Base-by-base conservation (phyloP, 1,140 invertebrate genomes). In the Limonius californicus region DNA sequence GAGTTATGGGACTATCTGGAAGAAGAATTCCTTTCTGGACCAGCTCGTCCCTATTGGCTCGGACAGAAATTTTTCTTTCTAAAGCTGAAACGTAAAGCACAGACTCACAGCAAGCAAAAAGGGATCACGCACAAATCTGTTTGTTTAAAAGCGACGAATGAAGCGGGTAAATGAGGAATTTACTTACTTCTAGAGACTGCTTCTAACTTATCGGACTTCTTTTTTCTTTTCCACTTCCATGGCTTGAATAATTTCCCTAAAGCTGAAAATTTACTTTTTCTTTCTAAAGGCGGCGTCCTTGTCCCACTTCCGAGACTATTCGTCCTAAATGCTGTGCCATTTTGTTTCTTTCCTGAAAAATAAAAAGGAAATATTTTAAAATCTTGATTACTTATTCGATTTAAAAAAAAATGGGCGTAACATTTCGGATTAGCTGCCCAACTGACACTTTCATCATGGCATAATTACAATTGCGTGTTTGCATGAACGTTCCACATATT, bases 151-250 rank as follows among this genome's bases (percentile, higher is more conserved):
- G n/a, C n/a, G n/a, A n/a, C n/a, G n/a, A n/a, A n/a, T n/a, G n/a
- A n/a, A n/a, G n/a, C n/a, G n/a, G n/a, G n/a, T 27, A 27, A 27
- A 27, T 27, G 9, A 9, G 9, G 23, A 4, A 4, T 27, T 4
- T 65, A 88, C 91, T 92, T 82, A 98, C 94, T 94, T 85, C 93
- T 89, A 73, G 92, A 96, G 69, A 94, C 88, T 70, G 94, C 92
- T 80, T 97, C 94, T 74, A 98, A 94, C 79, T 95, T 96, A 76
- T 98, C 95, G 59, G 93, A 95, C 84, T 97, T 98, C 86, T 97
- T 96, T 91, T 96, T 97, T 79, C 94, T 85, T 82, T 95, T 94
- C 95, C 95, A 98, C 79, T 97, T 98, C 95, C 95, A 98, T 3
- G 95, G 95, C 81, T 97, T 97, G 78, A 98, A 96, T 70, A 98